phyloP scores from a whole-genome alignment of 2,797 vertebrate species.

The Agapornis canus region DNA sequence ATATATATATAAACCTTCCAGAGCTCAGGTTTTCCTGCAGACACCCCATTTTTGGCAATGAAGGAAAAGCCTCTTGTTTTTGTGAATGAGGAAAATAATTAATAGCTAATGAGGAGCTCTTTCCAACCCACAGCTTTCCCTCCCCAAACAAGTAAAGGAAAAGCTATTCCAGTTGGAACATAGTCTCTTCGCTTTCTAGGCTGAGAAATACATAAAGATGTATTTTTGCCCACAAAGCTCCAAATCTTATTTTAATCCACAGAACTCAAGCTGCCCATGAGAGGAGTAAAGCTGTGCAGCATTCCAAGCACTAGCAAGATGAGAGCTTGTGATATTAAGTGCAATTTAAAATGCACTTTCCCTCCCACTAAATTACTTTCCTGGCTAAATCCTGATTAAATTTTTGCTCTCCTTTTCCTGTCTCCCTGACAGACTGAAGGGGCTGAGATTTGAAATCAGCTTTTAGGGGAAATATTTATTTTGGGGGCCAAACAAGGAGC shows the following conservation, averaged over 20 bases:
- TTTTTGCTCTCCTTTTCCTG: not conserved
- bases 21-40: not conserved
- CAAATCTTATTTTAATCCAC: conserved; percentile 51
- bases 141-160: conserved; percentile 1
- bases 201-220: conserved; percentile 1
- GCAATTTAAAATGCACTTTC: conserved; percentile 45
- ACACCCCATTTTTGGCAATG: not conserved
- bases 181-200: not conserved
- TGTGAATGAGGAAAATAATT: conserved; percentile 41
- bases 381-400: conserved; percentile 31
- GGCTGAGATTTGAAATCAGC: conserved; percentile 25
- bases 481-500: not conserved
- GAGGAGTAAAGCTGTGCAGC: conserved; percentile 21
- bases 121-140: not conserved
- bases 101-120: conserved; percentile 43
- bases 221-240: conserved; percentile 35
- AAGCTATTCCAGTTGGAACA: not conserved
- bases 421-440: conserved; percentile 26
- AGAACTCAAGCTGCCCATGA: conserved; percentile 9
- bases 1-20: not conserved
- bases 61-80: not conserved
- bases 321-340: conserved; percentile 52
- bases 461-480: conserved; percentile 38
- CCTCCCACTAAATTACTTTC: conserved; percentile 40
- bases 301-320: conserved; percentile 27